Percentiles rank a stretch among this genome's conserved stretches.
Conservation (phyloP, 2,888 invertebrate genomes). For the Sinotaia quadrata region DNA sequence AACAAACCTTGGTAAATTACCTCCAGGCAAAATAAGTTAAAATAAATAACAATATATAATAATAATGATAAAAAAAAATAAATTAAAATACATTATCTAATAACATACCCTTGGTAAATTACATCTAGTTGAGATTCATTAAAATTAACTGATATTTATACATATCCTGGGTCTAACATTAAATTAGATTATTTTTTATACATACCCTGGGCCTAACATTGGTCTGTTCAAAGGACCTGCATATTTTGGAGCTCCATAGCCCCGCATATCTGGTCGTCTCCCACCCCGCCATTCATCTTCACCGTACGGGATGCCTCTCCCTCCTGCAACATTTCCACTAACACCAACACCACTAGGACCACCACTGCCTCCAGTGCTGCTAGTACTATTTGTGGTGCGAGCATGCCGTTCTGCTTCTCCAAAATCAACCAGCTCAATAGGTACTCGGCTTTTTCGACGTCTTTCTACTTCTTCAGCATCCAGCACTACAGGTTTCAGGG, state of each 20-base stretch:
- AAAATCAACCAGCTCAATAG: conserved; percentile 59
- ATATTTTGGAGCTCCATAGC: background rate
- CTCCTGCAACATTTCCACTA: background rate
- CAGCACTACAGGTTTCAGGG: background rate
- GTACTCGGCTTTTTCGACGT: conserved; percentile 27
- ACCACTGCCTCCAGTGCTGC: background rate
- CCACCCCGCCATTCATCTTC: background rate
- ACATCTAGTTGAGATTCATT: too few species aligned
- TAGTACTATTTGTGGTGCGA: background rate
- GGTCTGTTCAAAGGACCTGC: background rate
- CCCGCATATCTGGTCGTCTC: conserved; percentile 13
- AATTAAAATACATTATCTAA: too few species aligned
- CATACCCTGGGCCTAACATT: background rate
- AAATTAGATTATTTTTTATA: background rate
- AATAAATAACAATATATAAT: too few species aligned
- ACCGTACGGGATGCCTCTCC: background rate
- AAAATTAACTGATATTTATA: too few species aligned
- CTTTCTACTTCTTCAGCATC: conserved; percentile 27
- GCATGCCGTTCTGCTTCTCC: conserved; percentile 57
- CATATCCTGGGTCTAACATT: too few species aligned
- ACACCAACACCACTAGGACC: background rate
- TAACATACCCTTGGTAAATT: too few species aligned
- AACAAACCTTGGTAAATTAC: too few species aligned
- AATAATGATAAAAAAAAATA: too few species aligned
- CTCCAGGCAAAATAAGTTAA: too few species aligned